Evolutionary conservation across 1,140 invertebrate genomes (phyloP).

Genomic region (Maconellicoccus hirsutus): DNA sequence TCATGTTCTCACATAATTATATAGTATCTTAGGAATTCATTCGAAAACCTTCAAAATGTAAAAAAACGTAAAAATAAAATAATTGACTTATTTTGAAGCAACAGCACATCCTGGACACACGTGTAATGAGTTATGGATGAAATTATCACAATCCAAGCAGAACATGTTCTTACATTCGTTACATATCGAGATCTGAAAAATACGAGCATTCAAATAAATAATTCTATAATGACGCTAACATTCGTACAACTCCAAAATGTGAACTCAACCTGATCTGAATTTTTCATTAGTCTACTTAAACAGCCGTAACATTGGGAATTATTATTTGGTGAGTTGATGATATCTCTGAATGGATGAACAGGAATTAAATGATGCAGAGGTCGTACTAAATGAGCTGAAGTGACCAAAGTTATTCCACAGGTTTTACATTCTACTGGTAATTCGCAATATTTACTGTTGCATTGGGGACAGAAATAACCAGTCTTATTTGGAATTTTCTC

Average conservation of each 20-base stretch:
- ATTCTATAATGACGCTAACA: neutral
- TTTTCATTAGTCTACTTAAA: slow-evolving; percentile 42
- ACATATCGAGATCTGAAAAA: slow-evolving; percentile 60
- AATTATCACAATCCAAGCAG: slow-evolving; percentile 91
- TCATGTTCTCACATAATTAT: too few species aligned
- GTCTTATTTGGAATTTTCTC: slow-evolving; percentile 51
- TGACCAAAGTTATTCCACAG: slow-evolving; percentile 92
- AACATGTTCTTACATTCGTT: slow-evolving; percentile 63
- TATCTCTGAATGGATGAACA: slow-evolving; percentile 69
- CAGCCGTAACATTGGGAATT: slow-evolving; percentile 52
- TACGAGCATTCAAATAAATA: neutral
- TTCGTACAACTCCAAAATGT: neutral
- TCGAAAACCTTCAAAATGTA: too few species aligned
- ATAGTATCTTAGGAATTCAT: too few species aligned
- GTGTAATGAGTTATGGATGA: slow-evolving; percentile 85
- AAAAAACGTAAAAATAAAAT: neutral
- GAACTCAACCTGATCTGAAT: slow-evolving; percentile 8
- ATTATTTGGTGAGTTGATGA: slow-evolving; percentile 38
- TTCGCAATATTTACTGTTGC: slow-evolving; percentile 94
- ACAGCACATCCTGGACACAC: slow-evolving; percentile 86
- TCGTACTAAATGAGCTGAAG: slow-evolving; percentile 89
- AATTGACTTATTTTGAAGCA: neutral
- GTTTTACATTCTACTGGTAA: slow-evolving; percentile 90
- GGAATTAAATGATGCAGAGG: slow-evolving; percentile 97
- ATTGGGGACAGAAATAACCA: slow-evolving; percentile 90